Percentiles rank a stretch among this genome's conserved stretches.
phyloP scores from a whole-genome alignment of 2,113 vertebrate species.

The Brachyistius frenatus region DNA sequence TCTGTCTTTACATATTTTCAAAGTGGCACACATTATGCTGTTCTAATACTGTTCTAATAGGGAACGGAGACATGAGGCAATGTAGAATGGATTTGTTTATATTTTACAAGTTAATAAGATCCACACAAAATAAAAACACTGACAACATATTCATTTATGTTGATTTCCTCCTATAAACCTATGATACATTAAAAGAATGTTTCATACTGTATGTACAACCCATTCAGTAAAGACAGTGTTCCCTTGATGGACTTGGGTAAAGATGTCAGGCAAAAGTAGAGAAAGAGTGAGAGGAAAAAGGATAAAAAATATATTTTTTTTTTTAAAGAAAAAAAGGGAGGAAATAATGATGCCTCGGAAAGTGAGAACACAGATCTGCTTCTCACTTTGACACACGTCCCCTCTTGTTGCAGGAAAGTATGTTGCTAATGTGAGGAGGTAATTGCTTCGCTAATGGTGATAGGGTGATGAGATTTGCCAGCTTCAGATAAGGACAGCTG shows the following conservation, averaged over 20 bases:
- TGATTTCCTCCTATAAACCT: not conserved
- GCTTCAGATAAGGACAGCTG: slow-evolving; percentile 34
- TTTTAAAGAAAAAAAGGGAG: slow-evolving; percentile 2
- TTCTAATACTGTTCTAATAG: not conserved
- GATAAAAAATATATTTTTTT: too few relatives aligned
- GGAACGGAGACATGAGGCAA: not conserved
- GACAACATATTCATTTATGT: not conserved
- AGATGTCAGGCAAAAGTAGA: not conserved
- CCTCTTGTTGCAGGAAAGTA: slow-evolving; percentile 34
- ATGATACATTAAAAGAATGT: not conserved
- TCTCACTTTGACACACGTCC: slow-evolving; percentile 40
- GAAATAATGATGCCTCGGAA: slow-evolving; percentile 1
- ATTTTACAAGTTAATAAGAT: slow-evolving; percentile 7
- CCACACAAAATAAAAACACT: not conserved
- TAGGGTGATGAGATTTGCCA: slow-evolving; percentile 60
- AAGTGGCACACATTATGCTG: not conserved
- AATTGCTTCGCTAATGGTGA: slow-evolving; percentile 74
- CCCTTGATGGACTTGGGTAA: not conserved
- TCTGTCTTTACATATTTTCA: slow-evolving; percentile 23
- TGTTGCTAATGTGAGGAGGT: slow-evolving; percentile 63
- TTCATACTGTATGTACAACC: not conserved
- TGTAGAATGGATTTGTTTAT: not conserved
- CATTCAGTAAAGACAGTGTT: slow-evolving; percentile 7
- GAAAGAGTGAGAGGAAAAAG: not conserved
- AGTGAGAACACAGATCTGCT: slow-evolving; percentile 36